Conservation (phyloP, 2,888 invertebrate genomes). For the Tenthredo notha region DNA sequence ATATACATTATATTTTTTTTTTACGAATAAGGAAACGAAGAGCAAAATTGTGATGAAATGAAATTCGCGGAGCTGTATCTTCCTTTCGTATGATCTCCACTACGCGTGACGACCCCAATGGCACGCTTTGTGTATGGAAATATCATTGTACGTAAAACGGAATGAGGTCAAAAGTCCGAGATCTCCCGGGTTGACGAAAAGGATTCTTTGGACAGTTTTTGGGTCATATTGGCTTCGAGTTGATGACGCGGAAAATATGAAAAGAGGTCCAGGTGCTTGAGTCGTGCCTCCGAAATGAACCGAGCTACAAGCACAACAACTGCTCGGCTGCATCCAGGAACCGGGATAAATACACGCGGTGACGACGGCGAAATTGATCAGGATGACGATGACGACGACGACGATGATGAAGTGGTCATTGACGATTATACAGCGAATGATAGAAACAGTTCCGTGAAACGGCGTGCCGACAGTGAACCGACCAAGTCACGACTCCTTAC, state of each 20-base stretch:
- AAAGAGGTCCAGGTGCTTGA: background rate
- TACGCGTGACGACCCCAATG: background rate
- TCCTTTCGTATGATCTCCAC: background rate
- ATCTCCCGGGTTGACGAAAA: background rate
- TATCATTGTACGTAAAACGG: background rate
- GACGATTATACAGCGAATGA: conserved; percentile 2
- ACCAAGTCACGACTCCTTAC: conserved; percentile 66
- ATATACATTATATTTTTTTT: background rate
- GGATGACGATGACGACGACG: conserved; percentile 42
- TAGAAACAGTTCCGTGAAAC: conserved; percentile 47
- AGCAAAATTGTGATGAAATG: background rate
- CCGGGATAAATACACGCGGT: conserved; percentile 9
- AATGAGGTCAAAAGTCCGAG: background rate
- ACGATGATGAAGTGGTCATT: background rate
- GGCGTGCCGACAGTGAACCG: conserved; percentile 57
- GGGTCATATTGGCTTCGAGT: background rate
- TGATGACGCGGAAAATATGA: background rate
- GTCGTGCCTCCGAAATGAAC: conserved; percentile 28
- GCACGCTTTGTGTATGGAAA: background rate
- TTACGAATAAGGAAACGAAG: background rate
- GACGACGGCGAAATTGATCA: conserved; percentile 26
- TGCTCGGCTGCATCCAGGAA: conserved; percentile 25
- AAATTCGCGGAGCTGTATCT: background rate
- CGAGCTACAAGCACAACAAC: conserved; percentile 15
- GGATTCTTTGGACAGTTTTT: background rate